Conservation (phyloP, 2,888 invertebrate genomes). For the Luperina testacea region DNA sequence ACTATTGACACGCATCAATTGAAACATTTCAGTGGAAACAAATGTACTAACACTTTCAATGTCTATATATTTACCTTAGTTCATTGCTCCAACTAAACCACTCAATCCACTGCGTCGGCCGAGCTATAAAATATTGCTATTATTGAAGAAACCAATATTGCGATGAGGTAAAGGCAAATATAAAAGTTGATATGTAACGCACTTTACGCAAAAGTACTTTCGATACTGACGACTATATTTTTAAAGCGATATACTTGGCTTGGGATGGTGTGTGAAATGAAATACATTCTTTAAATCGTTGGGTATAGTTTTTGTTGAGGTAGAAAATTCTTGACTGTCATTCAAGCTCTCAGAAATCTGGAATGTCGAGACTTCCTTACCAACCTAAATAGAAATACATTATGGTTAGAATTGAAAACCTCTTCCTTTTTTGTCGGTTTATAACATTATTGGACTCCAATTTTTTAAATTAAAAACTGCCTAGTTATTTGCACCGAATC, state of each 20-base stretch:
- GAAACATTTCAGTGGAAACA: constrained; percentile 20
- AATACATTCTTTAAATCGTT: constrained; percentile 25
- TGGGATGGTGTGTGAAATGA: constrained; percentile 35
- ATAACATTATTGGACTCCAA: neutral
- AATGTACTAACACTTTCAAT: constrained; percentile 43
- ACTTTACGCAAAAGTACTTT: constrained; percentile 40
- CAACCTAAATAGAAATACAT: too few species aligned
- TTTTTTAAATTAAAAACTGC: too few species aligned
- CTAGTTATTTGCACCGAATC: too few species aligned
- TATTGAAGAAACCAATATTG: constrained; percentile 53
- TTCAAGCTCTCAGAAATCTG: constrained; percentile 14
- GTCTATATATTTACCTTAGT: constrained; percentile 37
- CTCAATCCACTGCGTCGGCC: constrained; percentile 35
- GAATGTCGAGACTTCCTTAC: constrained; percentile 12
- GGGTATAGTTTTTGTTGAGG: constrained; percentile 22
- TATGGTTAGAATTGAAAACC: neutral
- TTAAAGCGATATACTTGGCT: constrained; percentile 27
- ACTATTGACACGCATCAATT: constrained; percentile 10
- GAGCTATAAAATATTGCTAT: constrained; percentile 49
- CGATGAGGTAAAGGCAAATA: constrained; percentile 38
- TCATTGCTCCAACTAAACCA: constrained; percentile 58
- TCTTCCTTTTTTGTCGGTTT: neutral
- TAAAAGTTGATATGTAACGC: constrained; percentile 21
- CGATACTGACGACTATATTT: constrained; percentile 37
- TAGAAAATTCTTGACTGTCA: constrained; percentile 4